These are phyloP conservation scores for Eurystomus gularis DNA, from an alignment of 2,113 vertebrate species.

Conservation along the genomic window DNA sequence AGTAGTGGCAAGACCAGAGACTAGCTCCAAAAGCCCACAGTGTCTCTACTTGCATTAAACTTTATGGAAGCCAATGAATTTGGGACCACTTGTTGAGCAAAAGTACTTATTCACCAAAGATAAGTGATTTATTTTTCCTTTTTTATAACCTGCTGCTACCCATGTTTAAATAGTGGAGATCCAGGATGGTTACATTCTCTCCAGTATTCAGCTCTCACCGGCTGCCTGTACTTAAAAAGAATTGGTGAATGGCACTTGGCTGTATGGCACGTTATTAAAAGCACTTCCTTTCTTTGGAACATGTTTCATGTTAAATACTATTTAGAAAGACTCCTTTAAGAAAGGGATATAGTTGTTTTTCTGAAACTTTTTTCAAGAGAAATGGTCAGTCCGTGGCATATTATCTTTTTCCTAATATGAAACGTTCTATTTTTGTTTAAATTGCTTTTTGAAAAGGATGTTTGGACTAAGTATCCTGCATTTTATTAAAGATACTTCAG, in stretches of 20 bases:
- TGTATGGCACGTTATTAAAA: not conserved
- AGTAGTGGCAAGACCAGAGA: not conserved
- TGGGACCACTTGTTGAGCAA: not conserved
- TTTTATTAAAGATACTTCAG: not conserved
- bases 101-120: not conserved
- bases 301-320: not conserved
- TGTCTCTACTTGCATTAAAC: not conserved
- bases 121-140: not conserved
- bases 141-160: fast-evolving
- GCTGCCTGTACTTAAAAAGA: not conserved
- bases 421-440: not conserved
- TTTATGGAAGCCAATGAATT: not conserved
- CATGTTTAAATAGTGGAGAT: not conserved
- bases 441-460: not conserved
- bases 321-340: not conserved
- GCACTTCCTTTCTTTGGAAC: not conserved
- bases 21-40: not conserved
- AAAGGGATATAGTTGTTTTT: not conserved
- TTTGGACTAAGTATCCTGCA: not conserved
- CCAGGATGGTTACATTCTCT: not conserved
- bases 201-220: not conserved
- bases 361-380: not conserved
- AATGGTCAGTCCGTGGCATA: not conserved
- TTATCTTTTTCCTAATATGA: not conserved
- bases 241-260: not conserved